Conservation (phyloP, 2,113 vertebrate genomes). For the Motacilla tschutschensis region DNA sequence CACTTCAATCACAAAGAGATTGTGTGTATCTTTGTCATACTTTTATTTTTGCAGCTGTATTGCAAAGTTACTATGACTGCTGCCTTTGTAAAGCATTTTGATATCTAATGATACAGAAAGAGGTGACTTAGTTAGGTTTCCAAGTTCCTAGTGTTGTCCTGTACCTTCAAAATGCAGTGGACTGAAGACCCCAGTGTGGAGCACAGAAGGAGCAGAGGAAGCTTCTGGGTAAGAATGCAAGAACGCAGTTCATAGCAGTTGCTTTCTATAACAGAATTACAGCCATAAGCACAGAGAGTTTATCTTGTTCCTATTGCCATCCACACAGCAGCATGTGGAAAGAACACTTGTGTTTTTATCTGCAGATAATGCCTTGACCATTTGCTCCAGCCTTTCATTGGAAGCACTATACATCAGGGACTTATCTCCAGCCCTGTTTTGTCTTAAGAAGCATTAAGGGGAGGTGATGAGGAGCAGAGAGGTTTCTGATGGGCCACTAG, state of each 20-base stretch:
- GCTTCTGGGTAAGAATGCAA: not conserved
- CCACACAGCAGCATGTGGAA: not conserved
- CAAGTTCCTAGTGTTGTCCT: not conserved
- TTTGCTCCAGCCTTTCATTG: not conserved
- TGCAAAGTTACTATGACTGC: not conserved
- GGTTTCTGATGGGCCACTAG: constrained; percentile 39
- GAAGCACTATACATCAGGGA: constrained; percentile 1
- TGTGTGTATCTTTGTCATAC: not conserved
- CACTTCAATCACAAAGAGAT: not conserved
- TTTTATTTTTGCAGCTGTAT: not conserved
- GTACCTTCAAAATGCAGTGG: not conserved
- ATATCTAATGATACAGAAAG: not conserved
- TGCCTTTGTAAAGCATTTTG: not conserved
- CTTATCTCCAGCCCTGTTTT: constrained; percentile 25
- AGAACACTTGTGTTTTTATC: constrained; percentile 4
- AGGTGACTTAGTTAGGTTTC: not conserved
- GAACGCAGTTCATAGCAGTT: not conserved
- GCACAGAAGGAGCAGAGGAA: not conserved
- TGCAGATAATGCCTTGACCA: not conserved
- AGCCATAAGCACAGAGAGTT: not conserved
- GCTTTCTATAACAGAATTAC: not conserved
- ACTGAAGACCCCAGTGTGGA: not conserved
- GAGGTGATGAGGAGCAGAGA: constrained; percentile 49
- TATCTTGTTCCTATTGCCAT: not conserved
- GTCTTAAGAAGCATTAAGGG: constrained; percentile 48